A percentile compares a stretch with the other conserved stretches of the same genome.
phyloP scores from a whole-genome alignment of 1,140 invertebrate species.

The Drosophila tsacasi region DNA sequence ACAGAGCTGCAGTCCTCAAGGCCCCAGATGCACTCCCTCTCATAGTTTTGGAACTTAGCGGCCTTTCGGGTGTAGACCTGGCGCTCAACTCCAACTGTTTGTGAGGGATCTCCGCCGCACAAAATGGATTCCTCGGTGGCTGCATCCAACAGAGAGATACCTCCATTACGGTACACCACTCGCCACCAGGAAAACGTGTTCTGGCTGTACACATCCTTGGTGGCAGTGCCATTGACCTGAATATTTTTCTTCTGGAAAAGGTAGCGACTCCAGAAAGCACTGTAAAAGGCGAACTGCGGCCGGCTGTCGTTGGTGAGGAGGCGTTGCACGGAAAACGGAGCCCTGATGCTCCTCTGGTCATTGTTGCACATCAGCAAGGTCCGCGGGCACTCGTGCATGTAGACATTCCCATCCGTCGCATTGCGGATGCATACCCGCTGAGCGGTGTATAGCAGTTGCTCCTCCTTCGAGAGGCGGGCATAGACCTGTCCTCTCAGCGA shows the following conservation, averaged over 20 bases:
- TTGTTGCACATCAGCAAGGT: slow-evolving; percentile 71
- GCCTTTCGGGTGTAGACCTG: slow-evolving; percentile 62
- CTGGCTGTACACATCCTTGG: slow-evolving; percentile 65
- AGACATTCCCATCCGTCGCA: slow-evolving; percentile 37
- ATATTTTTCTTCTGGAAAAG: slow-evolving; percentile 3
- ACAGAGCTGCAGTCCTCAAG: slow-evolving; percentile 70
- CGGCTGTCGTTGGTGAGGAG: slow-evolving; percentile 29
- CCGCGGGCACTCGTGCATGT: slow-evolving; percentile 70
- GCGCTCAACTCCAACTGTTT: slow-evolving; percentile 51
- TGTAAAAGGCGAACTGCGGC: slow-evolving; percentile 54
- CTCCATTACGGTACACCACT: slow-evolving; percentile 27
- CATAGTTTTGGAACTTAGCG: slow-evolving; percentile 36
- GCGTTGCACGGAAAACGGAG: slow-evolving; percentile 54
- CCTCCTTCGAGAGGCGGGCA: slow-evolving; percentile 40
- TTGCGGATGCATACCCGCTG: slow-evolving; percentile 69
- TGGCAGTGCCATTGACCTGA: slow-evolving; percentile 10
- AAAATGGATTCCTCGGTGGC: slow-evolving; percentile 34
- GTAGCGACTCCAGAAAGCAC: slow-evolving; percentile 58
- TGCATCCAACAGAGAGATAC: slow-evolving; percentile 55
- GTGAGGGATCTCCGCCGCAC: slow-evolving; percentile 60
- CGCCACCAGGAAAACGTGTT: slow-evolving; percentile 50
- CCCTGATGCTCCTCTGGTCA: slow-evolving; percentile 49
- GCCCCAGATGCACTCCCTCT: slow-evolving; percentile 63
- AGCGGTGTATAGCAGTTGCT: slow-evolving; percentile 54
- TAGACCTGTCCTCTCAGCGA: slow-evolving; percentile 36